Conservation (phyloP, 2,888 invertebrate genomes). For the Muscina levida region DNA sequence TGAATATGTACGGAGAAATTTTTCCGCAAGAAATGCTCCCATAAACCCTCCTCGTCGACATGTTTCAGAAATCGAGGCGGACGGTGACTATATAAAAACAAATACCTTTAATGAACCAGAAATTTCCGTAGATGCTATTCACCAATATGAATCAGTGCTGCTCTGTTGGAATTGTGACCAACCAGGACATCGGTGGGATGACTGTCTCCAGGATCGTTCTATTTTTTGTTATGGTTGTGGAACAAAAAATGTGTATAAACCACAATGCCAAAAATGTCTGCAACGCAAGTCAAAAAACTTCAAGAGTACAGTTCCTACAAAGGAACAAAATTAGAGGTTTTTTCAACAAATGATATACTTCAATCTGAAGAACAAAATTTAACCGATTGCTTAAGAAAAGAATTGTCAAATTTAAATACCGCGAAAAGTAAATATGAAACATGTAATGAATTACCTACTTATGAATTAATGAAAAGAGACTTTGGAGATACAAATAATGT, state of each 20-base stretch:
- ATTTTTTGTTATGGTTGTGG: constrained; percentile 46
- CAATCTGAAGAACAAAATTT: not conserved
- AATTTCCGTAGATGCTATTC: not conserved
- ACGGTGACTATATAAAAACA: not conserved
- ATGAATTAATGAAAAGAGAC: not conserved
- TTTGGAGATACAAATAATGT: too few species aligned
- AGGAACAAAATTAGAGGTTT: not conserved
- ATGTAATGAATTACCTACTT: not conserved
- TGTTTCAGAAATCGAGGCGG: constrained; percentile 20
- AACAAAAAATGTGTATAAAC: constrained; percentile 21
- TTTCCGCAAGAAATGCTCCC: not conserved
- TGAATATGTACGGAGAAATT: constrained; percentile 25
- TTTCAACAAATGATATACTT: not conserved
- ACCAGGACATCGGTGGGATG: constrained; percentile 32
- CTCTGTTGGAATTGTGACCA: constrained; percentile 42
- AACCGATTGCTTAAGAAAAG: not conserved
- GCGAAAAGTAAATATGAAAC: too few species aligned
- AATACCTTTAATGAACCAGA: not conserved
- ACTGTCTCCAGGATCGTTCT: constrained; percentile 9
- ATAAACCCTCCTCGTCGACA: constrained; percentile 10
- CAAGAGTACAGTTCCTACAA: not conserved
- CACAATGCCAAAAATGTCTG: constrained; percentile 32
- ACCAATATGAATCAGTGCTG: not conserved
- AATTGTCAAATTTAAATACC: too few species aligned
- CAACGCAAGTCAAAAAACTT: constrained; percentile 36